These are phyloP conservation scores for Ostrea edulis DNA, from an alignment of 1,140 invertebrate species.

Conservation along the genomic window DNA sequence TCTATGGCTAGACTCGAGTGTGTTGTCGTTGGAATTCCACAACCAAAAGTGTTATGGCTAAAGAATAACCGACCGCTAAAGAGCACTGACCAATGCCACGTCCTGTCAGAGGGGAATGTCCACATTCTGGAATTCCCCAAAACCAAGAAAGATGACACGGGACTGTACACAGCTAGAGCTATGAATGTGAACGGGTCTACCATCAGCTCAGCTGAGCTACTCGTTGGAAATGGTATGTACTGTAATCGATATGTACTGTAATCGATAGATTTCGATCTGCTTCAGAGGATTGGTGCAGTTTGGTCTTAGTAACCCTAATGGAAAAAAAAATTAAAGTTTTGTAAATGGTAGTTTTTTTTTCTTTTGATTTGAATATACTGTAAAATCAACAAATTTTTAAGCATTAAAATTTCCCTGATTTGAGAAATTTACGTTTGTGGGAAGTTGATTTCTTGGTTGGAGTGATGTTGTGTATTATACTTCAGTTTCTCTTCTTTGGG, in stretches of 20 bases:
- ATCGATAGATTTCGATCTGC: no score
- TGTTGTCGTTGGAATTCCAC: slow-evolving; percentile 73
- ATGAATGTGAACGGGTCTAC: slow-evolving; percentile 92
- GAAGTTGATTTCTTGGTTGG: no score
- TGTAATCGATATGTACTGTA: neutral
- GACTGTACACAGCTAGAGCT: slow-evolving; percentile 96
- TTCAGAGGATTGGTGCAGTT: no score
- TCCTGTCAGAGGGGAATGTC: slow-evolving; percentile 91
- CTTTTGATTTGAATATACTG: no score
- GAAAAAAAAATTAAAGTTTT: no score
- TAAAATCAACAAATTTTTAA: no score
- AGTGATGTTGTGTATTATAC: no score
- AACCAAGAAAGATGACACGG: slow-evolving; percentile 94
- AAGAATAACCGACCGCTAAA: slow-evolving; percentile 92
- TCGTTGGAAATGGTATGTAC: slow-evolving; percentile 69
- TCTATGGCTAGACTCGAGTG: slow-evolving; percentile 71
- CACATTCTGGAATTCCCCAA: slow-evolving; percentile 95
- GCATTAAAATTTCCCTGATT: no score
- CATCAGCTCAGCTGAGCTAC: slow-evolving; percentile 84
- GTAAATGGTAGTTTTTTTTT: no score
- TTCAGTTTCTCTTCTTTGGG: no score
- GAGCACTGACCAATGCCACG: slow-evolving; percentile 87
- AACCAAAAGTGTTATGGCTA: slow-evolving; percentile 80
- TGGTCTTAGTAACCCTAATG: no score
- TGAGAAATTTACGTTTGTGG: no score